Percentiles rank a stretch among this genome's conserved stretches.
phyloP scores from a whole-genome alignment of 2,888 invertebrate species.

The Empis livida region DNA sequence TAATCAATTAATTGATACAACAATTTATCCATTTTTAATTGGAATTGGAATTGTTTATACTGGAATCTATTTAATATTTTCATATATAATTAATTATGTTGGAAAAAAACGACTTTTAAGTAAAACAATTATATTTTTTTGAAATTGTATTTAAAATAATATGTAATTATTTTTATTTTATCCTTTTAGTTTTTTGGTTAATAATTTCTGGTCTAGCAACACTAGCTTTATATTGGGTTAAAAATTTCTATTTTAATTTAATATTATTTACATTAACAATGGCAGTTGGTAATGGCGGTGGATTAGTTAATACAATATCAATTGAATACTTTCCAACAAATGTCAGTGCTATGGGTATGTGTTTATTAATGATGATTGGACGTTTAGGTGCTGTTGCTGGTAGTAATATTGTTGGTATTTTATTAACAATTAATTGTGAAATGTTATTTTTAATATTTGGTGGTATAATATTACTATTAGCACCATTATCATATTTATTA shows the following conservation, averaged over 20 bases:
- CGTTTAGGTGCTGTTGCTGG: conserved; percentile 16
- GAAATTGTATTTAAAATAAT: not conserved
- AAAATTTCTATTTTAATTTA: conserved; percentile 42
- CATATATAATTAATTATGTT: conserved; percentile 42
- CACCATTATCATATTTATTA: conserved; percentile 1
- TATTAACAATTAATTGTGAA: conserved; percentile 11
- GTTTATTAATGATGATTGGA: conserved; percentile 15
- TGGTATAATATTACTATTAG: not conserved
- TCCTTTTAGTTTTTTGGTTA: conserved; percentile 15
- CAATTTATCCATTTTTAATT: conserved; percentile 52
- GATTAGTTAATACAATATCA: conserved; percentile 39
- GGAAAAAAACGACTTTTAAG: conserved; percentile 48
- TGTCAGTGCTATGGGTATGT: conserved; percentile 17
- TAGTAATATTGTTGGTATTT: conserved; percentile 13
- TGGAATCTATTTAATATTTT: conserved; percentile 49
- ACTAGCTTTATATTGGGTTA: conserved; percentile 43
- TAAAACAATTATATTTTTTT: conserved; percentile 17
- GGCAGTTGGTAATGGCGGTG: conserved; percentile 39
- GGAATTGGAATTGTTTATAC: conserved; percentile 52
- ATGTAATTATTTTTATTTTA: not conserved
- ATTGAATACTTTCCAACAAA: conserved; percentile 42
- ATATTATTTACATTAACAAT: conserved; percentile 41
- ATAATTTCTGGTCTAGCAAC: conserved; percentile 43
- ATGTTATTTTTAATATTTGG: conserved; percentile 6
- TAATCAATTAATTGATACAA: conserved; percentile 37